Base-by-base conservation (phyloP, 2,888 invertebrate genomes). In the Frankliniella intonsa region DNA sequence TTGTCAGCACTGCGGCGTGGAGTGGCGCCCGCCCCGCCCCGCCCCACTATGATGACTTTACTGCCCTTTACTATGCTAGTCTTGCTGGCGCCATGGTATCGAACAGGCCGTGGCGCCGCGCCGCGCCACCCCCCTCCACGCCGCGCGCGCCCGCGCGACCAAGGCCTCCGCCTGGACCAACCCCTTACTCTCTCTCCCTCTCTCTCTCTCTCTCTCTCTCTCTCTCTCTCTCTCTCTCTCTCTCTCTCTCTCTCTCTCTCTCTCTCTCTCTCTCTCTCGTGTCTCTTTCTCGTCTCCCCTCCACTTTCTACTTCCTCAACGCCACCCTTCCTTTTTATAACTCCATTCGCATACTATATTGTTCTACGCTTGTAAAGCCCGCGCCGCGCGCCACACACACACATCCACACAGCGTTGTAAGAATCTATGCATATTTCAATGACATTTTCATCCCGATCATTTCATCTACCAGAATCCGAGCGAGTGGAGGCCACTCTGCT, bases 1-100 rank as follows among this genome's bases (percentile, higher is more conserved):
- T 25, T 12, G 11, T 25, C 10, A 22, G 22, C n/a, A n/a, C 69
- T 22, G 55, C 55, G 17, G 55, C 12, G 7, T n/a, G 19, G 19
- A 55, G 7, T 14, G 19, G 19, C 62, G 62, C 62, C 62, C 62
- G 7, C 62, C 62, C 14, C 69, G 22, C 69, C 22, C 69, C 10
- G 11, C 69, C 22, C 25, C 25, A 8, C 69, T 76, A 76, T 76
- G 69, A 76, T 76, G 69, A 25, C 69, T 76, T 76, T 76, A 76
- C 69, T 76, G 69, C 69, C 25, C 69, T 76, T 76, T 76, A 76
- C 69, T 25, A 76, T 76, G 69, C 69, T 76, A 76, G 69, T 76
- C 69, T 22, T 76, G 22, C 69, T 76, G 69, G 69, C 69, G 69
- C 69, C 69, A 76, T 22, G 22, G 69, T 76, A 76, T 76, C 69